Conservation (phyloP, 2,113 vertebrate genomes). For the Pseudopodoces humilis region DNA sequence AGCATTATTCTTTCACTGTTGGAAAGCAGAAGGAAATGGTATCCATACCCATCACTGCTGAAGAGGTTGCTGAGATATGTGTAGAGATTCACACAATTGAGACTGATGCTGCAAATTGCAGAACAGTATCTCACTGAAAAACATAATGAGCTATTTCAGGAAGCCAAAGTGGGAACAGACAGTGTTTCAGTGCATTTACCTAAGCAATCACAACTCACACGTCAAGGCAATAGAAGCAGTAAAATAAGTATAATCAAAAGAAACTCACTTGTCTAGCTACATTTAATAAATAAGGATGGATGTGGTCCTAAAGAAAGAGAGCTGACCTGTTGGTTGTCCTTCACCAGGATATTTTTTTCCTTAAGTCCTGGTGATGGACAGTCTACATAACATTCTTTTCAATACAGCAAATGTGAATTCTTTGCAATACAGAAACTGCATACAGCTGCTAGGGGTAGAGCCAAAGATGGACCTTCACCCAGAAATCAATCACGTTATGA, state of each 20-base stretch:
- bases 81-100: background rate
- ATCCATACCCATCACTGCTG: background rate
- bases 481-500: conserved; percentile 43
- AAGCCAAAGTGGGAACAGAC: background rate
- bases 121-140: background rate
- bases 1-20: background rate
- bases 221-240: background rate
- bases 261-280: background rate
- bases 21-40: conserved; percentile 5
- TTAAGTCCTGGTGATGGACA: background rate
- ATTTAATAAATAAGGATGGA: background rate
- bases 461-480: background rate
- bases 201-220: background rate
- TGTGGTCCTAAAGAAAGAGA: background rate
- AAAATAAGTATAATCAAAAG: background rate
- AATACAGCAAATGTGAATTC: background rate
- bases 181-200: background rate
- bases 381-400: background rate
- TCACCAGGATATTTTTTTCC: background rate
- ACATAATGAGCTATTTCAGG: background rate
- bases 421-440: background rate
- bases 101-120: background rate
- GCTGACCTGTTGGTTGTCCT: background rate
- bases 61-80: background rate
- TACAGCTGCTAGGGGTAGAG: background rate